Percentiles rank a stretch among this genome's conserved stretches.
These are phyloP conservation scores for Acanthoscelides obtectus DNA, from an alignment of 2,888 invertebrate species.

Conservation along the genomic window DNA sequence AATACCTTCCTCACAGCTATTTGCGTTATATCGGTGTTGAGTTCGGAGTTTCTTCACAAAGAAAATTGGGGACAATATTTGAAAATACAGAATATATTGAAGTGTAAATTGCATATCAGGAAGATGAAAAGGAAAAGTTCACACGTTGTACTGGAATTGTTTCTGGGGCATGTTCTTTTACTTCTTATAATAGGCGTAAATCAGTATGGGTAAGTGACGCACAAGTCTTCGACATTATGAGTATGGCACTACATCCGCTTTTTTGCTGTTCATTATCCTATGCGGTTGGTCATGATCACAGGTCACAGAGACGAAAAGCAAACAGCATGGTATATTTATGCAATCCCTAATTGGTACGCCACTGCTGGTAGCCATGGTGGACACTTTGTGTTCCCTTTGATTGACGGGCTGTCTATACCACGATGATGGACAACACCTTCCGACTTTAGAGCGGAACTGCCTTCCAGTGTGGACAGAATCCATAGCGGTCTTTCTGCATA, in stretches of 20 bases:
- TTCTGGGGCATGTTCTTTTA: constrained; percentile 14
- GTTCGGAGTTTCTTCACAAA: constrained; percentile 16
- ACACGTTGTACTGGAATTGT: constrained; percentile 12
- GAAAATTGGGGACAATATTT: constrained; percentile 14
- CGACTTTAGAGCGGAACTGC: no score
- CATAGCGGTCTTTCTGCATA: no score
- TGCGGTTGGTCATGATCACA: no score
- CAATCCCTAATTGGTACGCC: no score
- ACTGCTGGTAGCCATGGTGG: no score
- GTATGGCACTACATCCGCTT: constrained; percentile 4
- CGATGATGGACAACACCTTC: no score
- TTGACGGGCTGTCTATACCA: no score
- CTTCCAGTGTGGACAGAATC: no score
- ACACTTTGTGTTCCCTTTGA: no score
- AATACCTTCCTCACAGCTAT: constrained; percentile 12
- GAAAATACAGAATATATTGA: constrained; percentile 13
- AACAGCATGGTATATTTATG: no score
- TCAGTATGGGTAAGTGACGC: constrained; percentile 14
- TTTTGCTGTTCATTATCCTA: no score
- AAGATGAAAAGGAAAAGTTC: constrained; percentile 8
- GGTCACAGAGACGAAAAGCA: no score
- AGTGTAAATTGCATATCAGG: constrained; percentile 9
- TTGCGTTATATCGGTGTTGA: constrained; percentile 12
- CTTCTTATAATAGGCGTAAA: constrained; percentile 8
- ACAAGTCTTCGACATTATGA: constrained; percentile 4